A percentile compares a stretch with the other conserved stretches of the same genome.
Conservation (phyloP, 2,113 vertebrate genomes). For the Odontophorus gujanensis region DNA sequence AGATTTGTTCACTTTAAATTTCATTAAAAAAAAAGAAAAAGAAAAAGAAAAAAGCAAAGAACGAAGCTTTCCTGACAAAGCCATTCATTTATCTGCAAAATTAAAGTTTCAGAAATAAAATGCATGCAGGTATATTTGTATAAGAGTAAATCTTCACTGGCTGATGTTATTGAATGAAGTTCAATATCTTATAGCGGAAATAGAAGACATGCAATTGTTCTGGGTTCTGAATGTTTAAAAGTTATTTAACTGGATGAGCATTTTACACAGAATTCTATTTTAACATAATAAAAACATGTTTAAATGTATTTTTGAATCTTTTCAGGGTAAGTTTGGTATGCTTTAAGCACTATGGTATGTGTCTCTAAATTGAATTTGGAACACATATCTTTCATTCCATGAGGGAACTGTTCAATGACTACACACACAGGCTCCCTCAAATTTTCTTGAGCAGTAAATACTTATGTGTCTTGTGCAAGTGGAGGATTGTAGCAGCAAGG, state of each 20-base stretch:
- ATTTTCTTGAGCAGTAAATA: background rate
- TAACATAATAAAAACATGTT: background rate
- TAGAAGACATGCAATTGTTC: background rate
- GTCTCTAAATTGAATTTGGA: background rate
- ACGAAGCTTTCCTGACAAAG: background rate
- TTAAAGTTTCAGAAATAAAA: background rate
- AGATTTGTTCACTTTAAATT: background rate
- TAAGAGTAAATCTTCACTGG: background rate
- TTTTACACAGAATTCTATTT: background rate
- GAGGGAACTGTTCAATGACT: background rate
- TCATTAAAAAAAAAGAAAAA: background rate
- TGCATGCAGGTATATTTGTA: background rate
- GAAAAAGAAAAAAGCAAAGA: background rate
- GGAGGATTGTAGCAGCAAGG: background rate
- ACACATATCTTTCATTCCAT: background rate
- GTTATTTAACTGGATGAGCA: background rate
- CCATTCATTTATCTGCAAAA: background rate
- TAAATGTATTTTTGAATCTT: background rate
- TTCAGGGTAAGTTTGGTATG: background rate
- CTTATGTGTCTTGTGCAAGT: background rate
- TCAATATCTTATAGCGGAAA: background rate
- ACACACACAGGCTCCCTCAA: background rate
- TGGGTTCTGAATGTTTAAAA: background rate
- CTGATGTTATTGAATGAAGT: background rate
- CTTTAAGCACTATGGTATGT: background rate